Evolutionary conservation across 2,113 vertebrate species (phyloP), one percentile per base, ranked within the genome.

Genomic region (Sclerurus mexicanus): DNA sequence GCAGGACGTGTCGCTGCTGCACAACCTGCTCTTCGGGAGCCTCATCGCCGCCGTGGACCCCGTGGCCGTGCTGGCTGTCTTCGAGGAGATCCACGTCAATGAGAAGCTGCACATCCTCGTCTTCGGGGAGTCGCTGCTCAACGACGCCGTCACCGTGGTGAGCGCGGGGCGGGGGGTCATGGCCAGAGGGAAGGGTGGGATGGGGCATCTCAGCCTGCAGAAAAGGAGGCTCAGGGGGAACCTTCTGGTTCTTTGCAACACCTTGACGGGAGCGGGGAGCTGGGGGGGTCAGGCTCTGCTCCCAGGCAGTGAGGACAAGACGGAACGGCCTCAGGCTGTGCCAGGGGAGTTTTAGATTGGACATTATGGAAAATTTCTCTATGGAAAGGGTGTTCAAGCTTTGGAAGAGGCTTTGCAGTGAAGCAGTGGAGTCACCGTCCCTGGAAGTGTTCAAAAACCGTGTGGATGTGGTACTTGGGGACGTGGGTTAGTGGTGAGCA

Each of bases 21-120:
- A 99, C 90, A 98, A 98, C 59, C 97, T 99, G 73, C 98, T 98
- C 28, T 99, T 99, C 1, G 97, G 98, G 40, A 98, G 98, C 50
- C 96, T 99, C 87, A 99, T 99, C 2, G 98, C 98, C 0, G 98
- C 98, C 0, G 98, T 99, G 50, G 98, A 99, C 35, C 98, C 99
- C 0, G 98, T 98, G 87, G 98, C 98, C 0, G 98, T 99, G 74
- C 94, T 99, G 3, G 98, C 98, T 0, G 98, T 99, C 50, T 99
- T 99, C 19, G 98, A 99, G 89, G 98, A 99, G 97, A 99, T 99
- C 92, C 98, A 98, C 0, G 98, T 98, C 63, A 99, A 99, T 1
- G 98, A 99, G 71, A 98, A 99, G 90, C 97, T 99, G 19, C 98
- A 98, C 81, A 98, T 99, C 84, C 75, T 99, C 94, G 98, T 99